Evolutionary conservation across 2,888 invertebrate species (phyloP).

Genomic region (Idaea biselata): DNA sequence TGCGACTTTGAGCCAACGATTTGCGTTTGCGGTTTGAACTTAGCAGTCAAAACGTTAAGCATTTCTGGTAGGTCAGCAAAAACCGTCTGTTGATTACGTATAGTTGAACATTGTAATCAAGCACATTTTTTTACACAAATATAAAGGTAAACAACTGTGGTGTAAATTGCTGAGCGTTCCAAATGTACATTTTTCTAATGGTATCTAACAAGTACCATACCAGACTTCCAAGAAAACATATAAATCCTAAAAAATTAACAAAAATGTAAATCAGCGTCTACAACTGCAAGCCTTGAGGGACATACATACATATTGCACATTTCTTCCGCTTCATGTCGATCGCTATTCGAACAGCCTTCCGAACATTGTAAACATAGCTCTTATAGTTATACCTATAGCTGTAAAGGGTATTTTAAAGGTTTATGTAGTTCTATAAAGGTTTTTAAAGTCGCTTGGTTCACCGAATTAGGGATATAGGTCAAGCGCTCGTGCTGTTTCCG

Average conservation of each 20-base stretch:
- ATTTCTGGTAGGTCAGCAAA: no score
- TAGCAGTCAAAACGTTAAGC: no score
- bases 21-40: no score
- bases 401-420: neutral
- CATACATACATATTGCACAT: conserved; percentile 51
- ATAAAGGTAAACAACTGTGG: no score
- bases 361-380: conserved; percentile 39
- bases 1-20: no score
- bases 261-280: neutral
- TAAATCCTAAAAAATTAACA: conserved; percentile 13
- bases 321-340: conserved; percentile 47
- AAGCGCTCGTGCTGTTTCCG: conserved; percentile 30
- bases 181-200: no score
- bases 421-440: conserved; percentile 31
- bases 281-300: conserved; percentile 32
- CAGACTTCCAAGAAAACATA: conserved; percentile 10
- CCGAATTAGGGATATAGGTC: conserved; percentile 57
- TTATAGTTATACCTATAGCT: conserved; percentile 36
- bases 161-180: no score
- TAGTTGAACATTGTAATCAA: no score
- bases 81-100: no score
- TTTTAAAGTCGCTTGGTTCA: conserved; percentile 16
- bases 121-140: no score
- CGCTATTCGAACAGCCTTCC: conserved; percentile 38
- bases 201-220: neutral